Evolutionary conservation across 2,888 invertebrate genomes (phyloP), one percentile per base, ranked within the genome.

Genomic region (Polyommatus iphigenia): DNA sequence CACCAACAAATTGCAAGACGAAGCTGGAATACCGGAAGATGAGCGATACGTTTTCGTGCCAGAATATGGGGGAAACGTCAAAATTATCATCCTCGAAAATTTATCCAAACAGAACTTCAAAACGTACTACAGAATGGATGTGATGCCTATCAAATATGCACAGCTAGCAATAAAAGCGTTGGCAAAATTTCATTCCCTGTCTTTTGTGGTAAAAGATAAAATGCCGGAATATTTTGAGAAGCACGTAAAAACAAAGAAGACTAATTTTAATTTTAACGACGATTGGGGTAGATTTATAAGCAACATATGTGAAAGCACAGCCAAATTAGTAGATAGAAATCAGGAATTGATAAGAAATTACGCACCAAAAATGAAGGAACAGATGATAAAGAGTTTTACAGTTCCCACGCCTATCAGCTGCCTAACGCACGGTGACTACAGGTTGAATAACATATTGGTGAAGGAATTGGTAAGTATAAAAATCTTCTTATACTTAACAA

Each of bases 151-250:
- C 2, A 82, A 85, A 67, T 86, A 83, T 79, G 84, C 84, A 3
- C 83, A 85, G 78, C 32, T 84, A n/a, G 80, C 84, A 4, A 41
- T 87, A 6, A 80, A 82, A 71, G 81, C 85, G 78, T 78, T 87
- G 4, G 86, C 86, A 0, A 85, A 83, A 77, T 83, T 85, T 32
- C 87, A 87, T 57, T 85, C 82, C 0, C 46, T 87, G 4, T 85
- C 85, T 0, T 85, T 85, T 71, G 84, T 82, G 1, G 76, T 86
- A n/a, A 80, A 85, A 78, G 77, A 82, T 3, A 83, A 80, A 75
- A 77, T 80, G 77, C 84, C 85, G 0, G 79, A 80, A 20, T 83
- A 80, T 76, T 87, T 85, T 76, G 79, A 85, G 0, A 79, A 79
- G 15, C 85, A 84, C 78, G 84, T 87, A 79, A 83, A 81, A 62